Percentiles rank a stretch among this genome's conserved stretches.
Evolutionary conservation across 2,888 invertebrate species (phyloP).

Genomic region (Aradus depressus): DNA sequence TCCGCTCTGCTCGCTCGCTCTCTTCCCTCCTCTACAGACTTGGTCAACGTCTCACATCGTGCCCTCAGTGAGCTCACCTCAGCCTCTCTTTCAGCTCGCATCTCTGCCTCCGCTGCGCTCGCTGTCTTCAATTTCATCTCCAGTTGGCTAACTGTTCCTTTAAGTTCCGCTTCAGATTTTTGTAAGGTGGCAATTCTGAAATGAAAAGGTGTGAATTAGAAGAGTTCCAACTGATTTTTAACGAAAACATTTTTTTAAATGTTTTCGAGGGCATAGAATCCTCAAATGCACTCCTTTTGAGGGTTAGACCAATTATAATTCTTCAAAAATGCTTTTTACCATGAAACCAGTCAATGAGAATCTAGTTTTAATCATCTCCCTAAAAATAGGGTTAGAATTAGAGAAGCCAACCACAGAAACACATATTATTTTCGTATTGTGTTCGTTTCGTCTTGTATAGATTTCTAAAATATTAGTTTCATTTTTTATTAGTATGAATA

Average conservation of each 20-base stretch:
- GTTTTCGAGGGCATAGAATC: not conserved
- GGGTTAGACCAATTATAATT: not conserved
- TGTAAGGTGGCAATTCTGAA: slow-evolving; percentile 22
- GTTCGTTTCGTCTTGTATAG: no score
- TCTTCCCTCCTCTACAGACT: slow-evolving; percentile 20
- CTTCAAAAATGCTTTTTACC: no score
- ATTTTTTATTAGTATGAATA: no score
- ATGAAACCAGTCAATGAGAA: no score
- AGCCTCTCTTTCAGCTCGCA: slow-evolving; percentile 22
- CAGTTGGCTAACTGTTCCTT: slow-evolving; percentile 22
- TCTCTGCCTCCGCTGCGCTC: slow-evolving; percentile 24
- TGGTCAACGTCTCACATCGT: slow-evolving; percentile 15
- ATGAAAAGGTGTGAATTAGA: no score
- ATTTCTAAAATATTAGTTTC: no score
- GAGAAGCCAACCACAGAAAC: no score
- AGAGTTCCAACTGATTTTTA: not conserved
- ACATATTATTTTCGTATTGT: no score
- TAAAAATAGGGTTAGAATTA: no score
- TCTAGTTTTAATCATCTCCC: no score
- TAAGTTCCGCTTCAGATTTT: slow-evolving; percentile 26
- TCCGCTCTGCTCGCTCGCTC: slow-evolving; percentile 7
- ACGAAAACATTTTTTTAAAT: not conserved
- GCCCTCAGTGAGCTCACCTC: slow-evolving; percentile 22
- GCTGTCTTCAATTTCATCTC: slow-evolving; percentile 26
- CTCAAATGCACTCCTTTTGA: not conserved